These are phyloP conservation scores for Neomonachus schauinslandi DNA, from an alignment of 2,113 vertebrate species.

Conservation along the genomic window DNA sequence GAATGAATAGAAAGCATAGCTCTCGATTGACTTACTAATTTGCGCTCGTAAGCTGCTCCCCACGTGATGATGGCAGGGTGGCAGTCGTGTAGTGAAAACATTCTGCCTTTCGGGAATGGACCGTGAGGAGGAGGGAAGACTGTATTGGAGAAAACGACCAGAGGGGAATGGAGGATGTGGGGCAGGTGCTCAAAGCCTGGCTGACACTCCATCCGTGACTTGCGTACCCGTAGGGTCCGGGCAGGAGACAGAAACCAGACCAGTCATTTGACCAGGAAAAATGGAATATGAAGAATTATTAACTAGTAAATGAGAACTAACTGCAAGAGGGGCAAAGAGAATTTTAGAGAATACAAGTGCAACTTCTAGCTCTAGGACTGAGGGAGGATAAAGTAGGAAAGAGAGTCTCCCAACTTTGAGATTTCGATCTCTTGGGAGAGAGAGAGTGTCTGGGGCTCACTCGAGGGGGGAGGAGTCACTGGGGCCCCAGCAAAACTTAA, in stretches of 20 bases:
- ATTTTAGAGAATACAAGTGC: not conserved
- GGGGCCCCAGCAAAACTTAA: not conserved
- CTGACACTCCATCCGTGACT: not conserved
- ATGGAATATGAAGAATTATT: not conserved
- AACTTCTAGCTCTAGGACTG: not conserved
- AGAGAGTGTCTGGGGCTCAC: not conserved
- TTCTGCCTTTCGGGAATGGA: not conserved
- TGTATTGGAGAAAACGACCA: not conserved
- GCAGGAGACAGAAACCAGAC: not conserved
- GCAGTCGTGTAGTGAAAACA: fast-evolving
- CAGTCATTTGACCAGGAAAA: not conserved
- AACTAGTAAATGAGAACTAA: not conserved
- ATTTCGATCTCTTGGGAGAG: not conserved
- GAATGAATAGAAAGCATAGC: not conserved
- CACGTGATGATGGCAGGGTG: not conserved
- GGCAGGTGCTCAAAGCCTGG: too few species aligned
- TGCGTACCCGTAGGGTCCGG: not conserved
- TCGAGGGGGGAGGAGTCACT: not conserved
- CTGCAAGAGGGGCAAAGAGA: not conserved
- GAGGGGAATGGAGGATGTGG: fast-evolving
- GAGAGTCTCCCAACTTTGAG: not conserved
- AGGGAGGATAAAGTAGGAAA: not conserved
- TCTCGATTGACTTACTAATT: not conserved
- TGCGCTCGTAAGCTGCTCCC: not conserved
- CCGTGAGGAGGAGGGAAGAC: not conserved